Base-by-base conservation (phyloP, 2,113 vertebrate species). In the Columbina picui region DNA sequence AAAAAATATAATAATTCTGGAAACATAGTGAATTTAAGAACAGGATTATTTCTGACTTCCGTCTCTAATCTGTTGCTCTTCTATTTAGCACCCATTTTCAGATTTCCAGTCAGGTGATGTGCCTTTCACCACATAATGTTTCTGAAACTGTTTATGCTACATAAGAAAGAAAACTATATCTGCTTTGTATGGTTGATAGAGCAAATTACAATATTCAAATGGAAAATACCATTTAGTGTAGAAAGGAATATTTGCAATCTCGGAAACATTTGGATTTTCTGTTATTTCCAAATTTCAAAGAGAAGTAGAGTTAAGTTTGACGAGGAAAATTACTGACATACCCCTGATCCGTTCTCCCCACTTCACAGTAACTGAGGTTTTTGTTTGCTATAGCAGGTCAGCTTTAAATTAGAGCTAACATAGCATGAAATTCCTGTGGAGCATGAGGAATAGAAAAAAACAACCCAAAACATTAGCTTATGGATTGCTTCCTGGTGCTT, bases 391-490 rank as follows among this genome's bases (percentile, higher is more conserved):
- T 59, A 84, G 55, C 56, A 74, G 89, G 87, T 64, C 49, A 91
- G 3, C 55, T 77, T 86, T 86, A 59, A 81, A 95, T 95, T 93
- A 73, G 55, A 86, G 90, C 75, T 91, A 87, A 85, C 41, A 38
- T 70, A 67, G 49, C 27, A 89, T 57, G 30, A 75, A 81, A 70
- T 85, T 93, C 49, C 75, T 29, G 18, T 78, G 61, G 70, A 75
- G 61, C 36, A 71, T 30, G 27, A 64, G 11, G 56, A 32, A 49
- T 9, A 84, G 53, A 14, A 69, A 25, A 12, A 45, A 87, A 60
- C 64, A 49, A 25, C 16, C 4, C 16, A 59, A 76, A 81, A 34
- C 34, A 80, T 53, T 41, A 59, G 13, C 39, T 94, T 75, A 61
- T 56, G 65, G 30, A 61, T 82, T 90, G n/a, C 26, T 84, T 85